Base-by-base conservation (phyloP, 2,888 invertebrate species). In the Oligia fasciuncula region DNA sequence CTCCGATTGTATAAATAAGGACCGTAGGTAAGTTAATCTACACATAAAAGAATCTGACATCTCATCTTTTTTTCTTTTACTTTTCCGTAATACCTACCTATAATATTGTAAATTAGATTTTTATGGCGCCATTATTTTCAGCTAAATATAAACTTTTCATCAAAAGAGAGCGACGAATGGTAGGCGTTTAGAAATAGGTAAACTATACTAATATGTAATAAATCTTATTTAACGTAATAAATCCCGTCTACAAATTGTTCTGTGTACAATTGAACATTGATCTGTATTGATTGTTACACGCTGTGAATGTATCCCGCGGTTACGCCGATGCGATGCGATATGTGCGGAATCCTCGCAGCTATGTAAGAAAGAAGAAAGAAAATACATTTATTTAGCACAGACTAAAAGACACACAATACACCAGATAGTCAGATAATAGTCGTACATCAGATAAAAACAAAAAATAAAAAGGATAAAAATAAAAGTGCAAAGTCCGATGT, bases 211-310 rank as follows among this genome's bases (percentile, higher is more conserved):
- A 54, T 29, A 63, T 13, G 11, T 51, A n/a, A 62, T 49, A 23
- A 14, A 19, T 9, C 4, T 49, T 17, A 69, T 13, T 19, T 8
- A 40, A 63, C 6, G 23, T 23, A 17, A 17, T 46, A 3, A 23
- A 29, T 40, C 4, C 13, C 29, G 17, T 14, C 40, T 14, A 49
- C 6, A 75, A 63, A 23, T 23, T 8, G 40, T 67, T 49, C 17
- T 80, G n/a, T 62, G 11, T 78, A 43, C n/a, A n/a, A n/a, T n/a
- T n/a, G n/a, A n/a, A n/a, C n/a, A 79, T 73, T 35, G 57, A 57
- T 63, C 13, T 13, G 6, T 65, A 40, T 63, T 65, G 63, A 54
- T 71, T 46, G 57, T 76, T 35, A n/a, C 43, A 60, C 40, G 60
- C 62, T 40, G 43, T 51, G 49, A 51, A 73, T 65, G 72, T 69